phyloP scores from a whole-genome alignment of 2,113 vertebrate genomes.

The Strix aluco region DNA sequence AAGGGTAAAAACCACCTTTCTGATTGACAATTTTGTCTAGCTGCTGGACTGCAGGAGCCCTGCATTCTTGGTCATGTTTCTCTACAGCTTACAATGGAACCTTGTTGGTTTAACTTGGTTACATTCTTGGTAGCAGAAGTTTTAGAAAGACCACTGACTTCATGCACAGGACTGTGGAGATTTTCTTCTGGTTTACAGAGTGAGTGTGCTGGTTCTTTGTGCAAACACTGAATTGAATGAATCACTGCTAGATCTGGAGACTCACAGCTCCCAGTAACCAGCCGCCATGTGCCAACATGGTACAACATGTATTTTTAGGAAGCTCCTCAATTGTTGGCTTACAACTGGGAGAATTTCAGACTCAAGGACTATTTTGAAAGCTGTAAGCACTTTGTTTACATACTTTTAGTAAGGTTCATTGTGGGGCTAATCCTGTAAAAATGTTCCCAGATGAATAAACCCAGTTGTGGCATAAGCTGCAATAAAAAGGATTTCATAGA shows the following conservation, averaged over 20 bases:
- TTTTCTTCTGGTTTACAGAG: background rate
- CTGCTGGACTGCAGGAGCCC: background rate
- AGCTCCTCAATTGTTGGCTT: background rate
- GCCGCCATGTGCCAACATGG: fast-evolving
- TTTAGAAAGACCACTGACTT: background rate
- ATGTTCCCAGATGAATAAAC: background rate
- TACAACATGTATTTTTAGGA: background rate
- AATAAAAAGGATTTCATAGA: background rate
- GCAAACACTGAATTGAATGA: background rate
- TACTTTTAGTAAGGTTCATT: background rate
- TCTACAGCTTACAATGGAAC: background rate
- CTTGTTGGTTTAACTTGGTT: background rate
- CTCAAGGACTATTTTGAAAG: background rate
- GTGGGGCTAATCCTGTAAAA: background rate
- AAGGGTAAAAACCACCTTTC: background rate
- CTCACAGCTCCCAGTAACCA: background rate
- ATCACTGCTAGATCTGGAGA: background rate
- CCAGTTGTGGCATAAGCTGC: background rate
- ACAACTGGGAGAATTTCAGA: background rate
- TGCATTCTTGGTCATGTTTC: background rate
- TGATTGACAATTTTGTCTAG: background rate
- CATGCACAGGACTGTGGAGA: background rate
- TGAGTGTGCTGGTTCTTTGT: background rate
- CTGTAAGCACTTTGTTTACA: background rate
- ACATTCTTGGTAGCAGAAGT: background rate